phyloP scores from a whole-genome alignment of 2,888 invertebrate genomes.

The Buathra laborator region DNA sequence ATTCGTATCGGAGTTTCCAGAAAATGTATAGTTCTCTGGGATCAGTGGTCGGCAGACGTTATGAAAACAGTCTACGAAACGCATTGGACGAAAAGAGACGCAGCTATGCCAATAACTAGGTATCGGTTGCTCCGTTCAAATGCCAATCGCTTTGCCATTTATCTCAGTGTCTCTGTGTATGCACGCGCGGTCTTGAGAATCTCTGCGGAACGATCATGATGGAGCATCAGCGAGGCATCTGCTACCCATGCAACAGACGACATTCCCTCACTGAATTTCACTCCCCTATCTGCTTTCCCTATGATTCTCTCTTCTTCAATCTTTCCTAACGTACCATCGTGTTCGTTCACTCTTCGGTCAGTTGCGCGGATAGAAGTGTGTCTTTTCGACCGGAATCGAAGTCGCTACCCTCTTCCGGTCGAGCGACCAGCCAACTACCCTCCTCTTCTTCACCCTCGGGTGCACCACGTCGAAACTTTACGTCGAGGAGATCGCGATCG shows the following conservation, averaged over 20 bases:
- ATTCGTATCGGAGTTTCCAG: background rate
- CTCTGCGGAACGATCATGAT: background rate
- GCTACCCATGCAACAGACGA: slow-evolving; percentile 22
- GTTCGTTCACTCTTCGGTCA: slow-evolving; percentile 47
- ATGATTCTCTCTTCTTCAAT: slow-evolving; percentile 19
- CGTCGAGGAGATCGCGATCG: slow-evolving; percentile 63
- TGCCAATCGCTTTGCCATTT: slow-evolving; percentile 30
- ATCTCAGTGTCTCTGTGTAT: background rate
- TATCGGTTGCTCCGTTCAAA: background rate
- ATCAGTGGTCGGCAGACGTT: background rate
- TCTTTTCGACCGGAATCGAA: slow-evolving; percentile 74
- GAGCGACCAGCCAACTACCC: slow-evolving; percentile 76
- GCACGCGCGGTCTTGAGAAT: background rate
- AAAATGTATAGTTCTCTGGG: background rate
- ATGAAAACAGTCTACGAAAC: background rate
- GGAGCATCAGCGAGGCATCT: background rate
- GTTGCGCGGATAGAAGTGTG: slow-evolving; percentile 52
- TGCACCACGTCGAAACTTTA: slow-evolving; percentile 73
- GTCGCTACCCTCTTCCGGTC: slow-evolving; percentile 73
- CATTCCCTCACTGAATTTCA: slow-evolving; percentile 4
- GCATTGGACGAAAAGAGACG: background rate
- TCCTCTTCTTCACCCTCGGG: slow-evolving; percentile 74
- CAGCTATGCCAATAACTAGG: background rate
- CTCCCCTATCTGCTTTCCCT: slow-evolving; percentile 37
- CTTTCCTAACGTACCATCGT: background rate